Base-by-base conservation (phyloP, 2,888 invertebrate species). In the Sinhomidia bicolor region DNA sequence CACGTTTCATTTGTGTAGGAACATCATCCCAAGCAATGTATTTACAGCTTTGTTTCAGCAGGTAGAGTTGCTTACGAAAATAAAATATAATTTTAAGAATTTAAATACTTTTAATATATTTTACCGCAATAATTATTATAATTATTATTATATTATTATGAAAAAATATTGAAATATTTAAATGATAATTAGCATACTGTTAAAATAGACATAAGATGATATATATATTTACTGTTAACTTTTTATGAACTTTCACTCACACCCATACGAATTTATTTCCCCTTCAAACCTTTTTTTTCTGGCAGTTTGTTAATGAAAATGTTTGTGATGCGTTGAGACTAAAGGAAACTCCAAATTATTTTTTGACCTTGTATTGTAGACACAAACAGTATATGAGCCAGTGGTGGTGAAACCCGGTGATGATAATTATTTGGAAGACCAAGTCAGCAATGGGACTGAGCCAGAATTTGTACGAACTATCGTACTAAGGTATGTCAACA, bases 31-130 rank as follows among this genome's bases (percentile, higher is more conserved):
- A 20, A 97, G 97, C 93, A 98, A 98, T 94, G 95, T 98, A 92
- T 97, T 98, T 93, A 97, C 97, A 94, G 98, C 98, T 36, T 96
- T 97, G 86, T 97, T 97, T 93, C 97, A 97, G 93, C 97, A 97
- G 94, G 95, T 95, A 86, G 80, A 80, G 79, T 80, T 26, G 80
- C 85, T 86, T 86, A 71, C 32, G 29, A 74, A 74, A 84, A 51
- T n/a, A 74, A 76, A 84, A 65, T 83, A 60, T 60, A 65, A 36
- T 41, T 60, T 80, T 41, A 60, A 78, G 26, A 47, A 76, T 20
- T n/a, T n/a, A 10, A 23, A 32, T 36, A 32, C 7, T 68, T 44
- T 23, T 17, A 78, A 54, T 51, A 60, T n/a, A n/a, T n/a, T 54
- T 79, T 51, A 23, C 29, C 10, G 2, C 51, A 51, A n/a, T n/a